Conservation (phyloP, 2,797 vertebrate species). For the Parauchenoglanis ngamensis region DNA sequence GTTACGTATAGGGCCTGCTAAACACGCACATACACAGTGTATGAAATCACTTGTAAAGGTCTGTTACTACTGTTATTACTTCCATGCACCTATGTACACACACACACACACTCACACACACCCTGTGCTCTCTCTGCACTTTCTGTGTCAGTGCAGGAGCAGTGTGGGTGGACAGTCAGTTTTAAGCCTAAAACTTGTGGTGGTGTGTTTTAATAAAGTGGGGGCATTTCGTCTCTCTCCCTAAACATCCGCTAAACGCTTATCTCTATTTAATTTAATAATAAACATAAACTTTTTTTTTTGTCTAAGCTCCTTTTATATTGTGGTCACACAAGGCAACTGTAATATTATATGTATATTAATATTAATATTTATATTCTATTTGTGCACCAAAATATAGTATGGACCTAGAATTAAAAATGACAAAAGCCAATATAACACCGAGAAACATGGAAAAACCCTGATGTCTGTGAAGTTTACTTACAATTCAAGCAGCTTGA, state of each 20-base stretch:
- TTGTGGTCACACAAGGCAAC: too few relatives aligned
- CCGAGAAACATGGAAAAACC: background rate
- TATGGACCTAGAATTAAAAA: background rate
- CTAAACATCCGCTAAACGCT: background rate
- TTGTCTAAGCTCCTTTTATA: background rate
- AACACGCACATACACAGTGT: slow-evolving; percentile 15
- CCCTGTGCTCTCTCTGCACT: background rate
- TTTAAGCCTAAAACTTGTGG: background rate
- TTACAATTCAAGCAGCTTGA: background rate
- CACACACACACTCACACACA: background rate
- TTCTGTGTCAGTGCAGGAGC: background rate
- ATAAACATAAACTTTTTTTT: background rate
- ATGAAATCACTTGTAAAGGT: background rate
- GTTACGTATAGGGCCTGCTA: slow-evolving; percentile 25
- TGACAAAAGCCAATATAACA: background rate
- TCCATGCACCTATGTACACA: background rate
- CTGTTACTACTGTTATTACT: background rate
- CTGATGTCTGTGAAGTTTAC: too few relatives aligned
- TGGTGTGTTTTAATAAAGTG: background rate
- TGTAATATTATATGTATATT: too few relatives aligned
- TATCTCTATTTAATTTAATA: background rate
- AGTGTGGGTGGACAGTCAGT: background rate
- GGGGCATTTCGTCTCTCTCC: too few relatives aligned
- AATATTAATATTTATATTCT: background rate
- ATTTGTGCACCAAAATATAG: background rate